Base-by-base conservation (phyloP, 1,140 invertebrate species). In the Orchestia grillus region DNA sequence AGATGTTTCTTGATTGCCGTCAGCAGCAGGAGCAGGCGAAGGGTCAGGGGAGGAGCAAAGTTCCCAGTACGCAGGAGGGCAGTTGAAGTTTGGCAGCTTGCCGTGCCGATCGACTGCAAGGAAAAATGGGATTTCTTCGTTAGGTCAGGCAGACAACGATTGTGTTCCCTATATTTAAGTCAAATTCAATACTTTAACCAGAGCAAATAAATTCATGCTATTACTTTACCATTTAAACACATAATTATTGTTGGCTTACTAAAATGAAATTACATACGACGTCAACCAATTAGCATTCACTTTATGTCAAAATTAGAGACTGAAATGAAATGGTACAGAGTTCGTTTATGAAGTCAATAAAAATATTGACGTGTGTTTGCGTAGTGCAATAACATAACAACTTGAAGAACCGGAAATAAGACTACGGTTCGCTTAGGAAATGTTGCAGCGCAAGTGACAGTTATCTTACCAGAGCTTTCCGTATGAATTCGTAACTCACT, bases 21-120 rank as follows among this genome's bases (percentile, higher is more conserved):
- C 62, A 77, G 62, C 62, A 36, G 62, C 62, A 77, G 62, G 62
- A 77, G 62, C 11, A 77, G 11, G 36, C 62, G 92, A 94, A 45
- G 43, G 41, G n/a, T 44, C 8, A 44, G 44, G 3, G 92, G 43
- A 44, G 90, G 92, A 44, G 92, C 92, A 94, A 94, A 94, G 36
- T 47, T 94, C 92, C 92, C 92, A 94, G 92, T 94, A 94, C 3
- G 43, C 36, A 19, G 92, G 92, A 42, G 92, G 92, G 92, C 92
- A 94, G 92, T 47, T 94, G 92, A 94, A 94, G 92, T 94, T 47
- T n/a, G 92, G 92, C 43, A 94, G 36, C 43, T 44, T 44, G 6
- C 92, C 44, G 44, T 94, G 40, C 23, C 92, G 92, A n/a, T 94
- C 40, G 36, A 94, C 92, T 94, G 92, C 92, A 45, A 44, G 44